A percentile compares a stretch with the other conserved stretches of the same genome.
Evolutionary conservation across 2,888 invertebrate genomes (phyloP).

Genomic region (Cantharis nigra): DNA sequence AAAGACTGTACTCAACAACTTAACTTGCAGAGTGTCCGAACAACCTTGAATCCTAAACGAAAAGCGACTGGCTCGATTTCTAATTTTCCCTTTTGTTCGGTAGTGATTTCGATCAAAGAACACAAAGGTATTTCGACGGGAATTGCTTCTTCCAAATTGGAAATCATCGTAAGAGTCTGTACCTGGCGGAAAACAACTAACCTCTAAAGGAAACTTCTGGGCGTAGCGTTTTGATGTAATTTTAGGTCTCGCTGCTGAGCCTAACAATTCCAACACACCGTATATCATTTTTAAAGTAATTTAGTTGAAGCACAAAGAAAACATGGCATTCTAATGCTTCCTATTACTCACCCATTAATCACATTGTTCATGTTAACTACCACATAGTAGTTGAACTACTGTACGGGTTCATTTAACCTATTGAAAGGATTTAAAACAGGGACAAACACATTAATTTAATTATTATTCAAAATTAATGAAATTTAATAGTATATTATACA

Average conservation of each 20-base stretch:
- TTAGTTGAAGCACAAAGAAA: no score
- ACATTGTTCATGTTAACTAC: no score
- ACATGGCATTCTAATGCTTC: no score
- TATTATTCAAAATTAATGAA: no score
- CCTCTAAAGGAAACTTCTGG: not conserved
- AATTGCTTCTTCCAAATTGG: not conserved
- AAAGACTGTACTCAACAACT: not conserved
- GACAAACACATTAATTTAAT: no score
- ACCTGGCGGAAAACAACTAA: not conserved
- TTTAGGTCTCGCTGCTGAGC: not conserved
- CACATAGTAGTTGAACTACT: no score
- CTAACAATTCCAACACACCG: not conserved
- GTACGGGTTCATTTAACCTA: no score
- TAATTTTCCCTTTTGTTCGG: not conserved
- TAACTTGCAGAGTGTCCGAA: not conserved
- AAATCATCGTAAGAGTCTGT: not conserved
- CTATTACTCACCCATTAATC: no score
- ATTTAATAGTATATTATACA: no score
- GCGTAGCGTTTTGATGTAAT: not conserved
- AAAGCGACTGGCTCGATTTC: not conserved
- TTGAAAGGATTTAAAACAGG: no score
- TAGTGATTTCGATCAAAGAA: not conserved
- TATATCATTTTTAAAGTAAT: not conserved
- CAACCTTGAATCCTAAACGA: not conserved
- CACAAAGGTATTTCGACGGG: not conserved